phyloP scores from a whole-genome alignment of 1,140 invertebrate genomes.

The Chironomus striatipennis region DNA sequence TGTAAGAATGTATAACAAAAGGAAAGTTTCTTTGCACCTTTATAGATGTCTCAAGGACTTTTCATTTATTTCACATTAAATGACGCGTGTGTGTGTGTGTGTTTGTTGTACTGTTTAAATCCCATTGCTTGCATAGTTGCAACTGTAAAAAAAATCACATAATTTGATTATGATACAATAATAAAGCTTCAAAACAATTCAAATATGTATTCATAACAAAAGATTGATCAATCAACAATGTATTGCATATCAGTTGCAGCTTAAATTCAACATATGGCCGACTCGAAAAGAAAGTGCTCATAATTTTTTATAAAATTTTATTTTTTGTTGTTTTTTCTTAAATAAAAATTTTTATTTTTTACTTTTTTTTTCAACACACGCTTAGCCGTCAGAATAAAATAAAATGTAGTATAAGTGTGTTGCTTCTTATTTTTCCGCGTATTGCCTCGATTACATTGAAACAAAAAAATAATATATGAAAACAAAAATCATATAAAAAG shows the following conservation, averaged over 20 bases:
- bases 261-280: conserved; percentile 12
- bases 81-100: too few relatives aligned
- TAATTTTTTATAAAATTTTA: background rate
- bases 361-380: background rate
- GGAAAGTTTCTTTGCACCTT: background rate
- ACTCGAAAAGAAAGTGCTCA: background rate
- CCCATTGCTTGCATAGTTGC: too few relatives aligned
- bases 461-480: background rate
- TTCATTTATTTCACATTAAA: background rate
- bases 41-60: conserved; percentile 6
- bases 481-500: background rate
- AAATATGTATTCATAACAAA: background rate
- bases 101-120: too few relatives aligned
- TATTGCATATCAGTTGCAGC: background rate
- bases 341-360: background rate
- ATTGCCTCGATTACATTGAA: background rate
- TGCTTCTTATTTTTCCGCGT: conserved; percentile 1
- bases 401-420: conserved; percentile 2
- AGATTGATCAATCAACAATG: background rate
- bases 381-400: background rate
- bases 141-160: too few relatives aligned
- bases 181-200: too few relatives aligned
- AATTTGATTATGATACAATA: too few relatives aligned
- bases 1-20: conserved; percentile 1
- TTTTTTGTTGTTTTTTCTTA: conserved; percentile 11